Percentiles rank a stretch among this genome's conserved stretches.
phyloP scores from a whole-genome alignment of 2,888 invertebrate genomes.

The Limenitis camilla region DNA sequence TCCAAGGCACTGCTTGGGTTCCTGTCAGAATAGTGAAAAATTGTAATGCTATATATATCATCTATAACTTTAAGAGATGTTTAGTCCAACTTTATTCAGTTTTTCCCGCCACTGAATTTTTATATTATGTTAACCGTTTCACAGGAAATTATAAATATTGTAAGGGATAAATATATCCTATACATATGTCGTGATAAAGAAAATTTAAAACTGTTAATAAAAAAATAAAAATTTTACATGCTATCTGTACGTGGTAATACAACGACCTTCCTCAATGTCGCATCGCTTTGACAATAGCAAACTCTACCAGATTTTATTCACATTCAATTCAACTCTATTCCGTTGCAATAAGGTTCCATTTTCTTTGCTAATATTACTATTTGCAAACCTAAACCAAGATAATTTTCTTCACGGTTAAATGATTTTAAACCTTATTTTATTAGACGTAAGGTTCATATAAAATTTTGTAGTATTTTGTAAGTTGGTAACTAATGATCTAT shows the following conservation, averaged over 20 bases:
- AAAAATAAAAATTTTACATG: constrained; percentile 17
- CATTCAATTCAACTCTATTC: constrained; percentile 3
- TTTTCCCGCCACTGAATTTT: too few species aligned
- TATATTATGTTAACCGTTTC: too few species aligned
- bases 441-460: neutral
- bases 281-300: constrained; percentile 31
- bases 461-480: neutral
- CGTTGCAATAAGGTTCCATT: constrained; percentile 4
- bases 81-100: too few species aligned
- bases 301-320: constrained; percentile 10
- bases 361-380: neutral
- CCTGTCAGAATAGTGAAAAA: too few species aligned
- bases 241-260: constrained; percentile 31
- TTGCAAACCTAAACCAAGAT: neutral
- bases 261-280: constrained; percentile 43
- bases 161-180: too few species aligned
- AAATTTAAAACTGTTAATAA: neutral
- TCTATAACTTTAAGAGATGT: too few species aligned
- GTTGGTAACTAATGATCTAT: constrained; percentile 13
- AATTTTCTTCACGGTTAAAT: neutral
- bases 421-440: constrained; percentile 2
- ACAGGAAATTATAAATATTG: too few species aligned
- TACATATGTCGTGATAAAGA: too few species aligned
- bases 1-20: too few species aligned
- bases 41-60: too few species aligned